These are phyloP conservation scores for Nematostella vectensis DNA, from an alignment of 92 coral and sea anemone species.

Conservation along the genomic window DNA sequence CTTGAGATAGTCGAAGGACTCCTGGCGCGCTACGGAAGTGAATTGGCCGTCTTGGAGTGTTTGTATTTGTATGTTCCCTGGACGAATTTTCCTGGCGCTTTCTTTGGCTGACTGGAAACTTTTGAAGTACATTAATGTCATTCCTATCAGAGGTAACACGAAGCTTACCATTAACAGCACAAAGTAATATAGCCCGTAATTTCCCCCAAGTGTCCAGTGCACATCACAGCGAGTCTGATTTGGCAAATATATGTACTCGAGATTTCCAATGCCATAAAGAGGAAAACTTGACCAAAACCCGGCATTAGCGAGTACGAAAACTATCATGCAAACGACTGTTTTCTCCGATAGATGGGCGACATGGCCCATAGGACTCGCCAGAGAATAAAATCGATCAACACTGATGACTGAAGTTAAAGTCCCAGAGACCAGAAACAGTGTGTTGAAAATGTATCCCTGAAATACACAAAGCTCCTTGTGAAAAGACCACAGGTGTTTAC, in stretches of 20 bases:
- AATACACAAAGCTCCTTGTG: constrained; percentile 47
- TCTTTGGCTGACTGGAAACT: constrained; percentile 63
- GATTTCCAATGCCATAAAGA: constrained; percentile 47
- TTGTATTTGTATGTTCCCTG: constrained; percentile 65
- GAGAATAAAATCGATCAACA: constrained; percentile 54
- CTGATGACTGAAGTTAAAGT: constrained; percentile 67
- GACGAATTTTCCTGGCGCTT: constrained; percentile 74
- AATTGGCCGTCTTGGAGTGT: constrained; percentile 58
- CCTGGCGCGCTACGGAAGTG: constrained; percentile 49
- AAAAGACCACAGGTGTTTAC: constrained; percentile 47
- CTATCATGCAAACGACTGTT: constrained; percentile 26
- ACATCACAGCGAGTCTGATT: constrained; percentile 57
- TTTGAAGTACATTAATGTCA: constrained; percentile 60
- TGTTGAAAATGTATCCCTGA: constrained; percentile 56
- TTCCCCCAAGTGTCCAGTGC: constrained; percentile 60
- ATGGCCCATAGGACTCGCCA: constrained; percentile 75
- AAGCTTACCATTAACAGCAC: constrained; percentile 50
- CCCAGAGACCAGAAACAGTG: constrained; percentile 49
- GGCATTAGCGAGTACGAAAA: constrained; percentile 32
- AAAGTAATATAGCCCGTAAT: constrained; percentile 42
- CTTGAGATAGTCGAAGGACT: constrained; percentile 22
- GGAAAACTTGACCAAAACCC: constrained; percentile 70
- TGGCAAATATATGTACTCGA: constrained; percentile 37
- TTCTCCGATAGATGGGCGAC: constrained; percentile 41
- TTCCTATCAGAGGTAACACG: constrained; percentile 34